Evolutionary conservation across 2,113 vertebrate genomes (phyloP).

Genomic region (Upupa epops): DNA sequence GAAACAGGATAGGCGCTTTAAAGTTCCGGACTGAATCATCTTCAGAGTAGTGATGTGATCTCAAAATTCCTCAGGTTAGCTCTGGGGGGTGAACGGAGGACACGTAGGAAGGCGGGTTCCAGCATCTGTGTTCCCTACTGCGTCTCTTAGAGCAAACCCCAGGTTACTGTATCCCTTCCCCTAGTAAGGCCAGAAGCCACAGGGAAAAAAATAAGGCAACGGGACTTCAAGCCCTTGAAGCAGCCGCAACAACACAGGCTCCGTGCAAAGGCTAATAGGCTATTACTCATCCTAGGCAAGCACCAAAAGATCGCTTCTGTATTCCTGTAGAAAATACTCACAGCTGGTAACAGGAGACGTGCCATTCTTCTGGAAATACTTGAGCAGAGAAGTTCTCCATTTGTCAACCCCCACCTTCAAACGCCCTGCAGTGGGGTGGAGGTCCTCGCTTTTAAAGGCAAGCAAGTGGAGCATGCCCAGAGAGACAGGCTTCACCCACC

Average conservation of each 20-base stretch:
- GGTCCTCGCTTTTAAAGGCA: neutral
- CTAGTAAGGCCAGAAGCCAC: neutral
- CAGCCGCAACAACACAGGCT: neutral
- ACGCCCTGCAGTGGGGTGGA: accelerated
- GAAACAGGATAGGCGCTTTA: accelerated
- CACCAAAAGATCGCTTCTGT: accelerated
- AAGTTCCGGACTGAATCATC: neutral
- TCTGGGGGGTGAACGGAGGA: neutral
- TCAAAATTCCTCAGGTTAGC: accelerated
- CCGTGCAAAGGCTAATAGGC: accelerated
- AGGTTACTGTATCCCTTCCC: accelerated
- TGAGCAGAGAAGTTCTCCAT: neutral
- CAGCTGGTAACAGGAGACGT: neutral
- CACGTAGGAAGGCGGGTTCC: accelerated
- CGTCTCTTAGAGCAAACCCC: accelerated
- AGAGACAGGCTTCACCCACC: neutral
- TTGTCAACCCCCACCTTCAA: neutral
- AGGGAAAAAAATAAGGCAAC: neutral
- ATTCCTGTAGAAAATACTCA: neutral
- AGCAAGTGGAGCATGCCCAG: neutral
- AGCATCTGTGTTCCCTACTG: neutral
- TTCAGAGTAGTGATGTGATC: neutral
- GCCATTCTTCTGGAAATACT: neutral
- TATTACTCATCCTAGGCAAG: neutral
- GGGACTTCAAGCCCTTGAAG: accelerated